A percentile compares a stretch with the other conserved stretches of the same genome.
Evolutionary conservation across 2,113 vertebrate species (phyloP).

Genomic region (Catharus fuscescens): DNA sequence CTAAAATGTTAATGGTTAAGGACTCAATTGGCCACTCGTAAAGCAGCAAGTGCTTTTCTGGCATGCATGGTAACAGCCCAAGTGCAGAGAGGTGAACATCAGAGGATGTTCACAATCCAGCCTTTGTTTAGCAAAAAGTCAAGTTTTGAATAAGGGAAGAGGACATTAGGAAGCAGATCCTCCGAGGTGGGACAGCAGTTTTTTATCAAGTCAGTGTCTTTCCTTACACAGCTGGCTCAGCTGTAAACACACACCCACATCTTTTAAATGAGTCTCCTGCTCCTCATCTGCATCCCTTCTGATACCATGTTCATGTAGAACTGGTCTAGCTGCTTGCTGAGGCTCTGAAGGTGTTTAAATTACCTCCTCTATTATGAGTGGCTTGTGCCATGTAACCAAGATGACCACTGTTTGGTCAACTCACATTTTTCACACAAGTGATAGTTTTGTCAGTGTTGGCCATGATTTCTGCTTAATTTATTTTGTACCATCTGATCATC

Average conservation of each 20-base stretch:
- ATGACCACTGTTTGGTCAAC: neutral
- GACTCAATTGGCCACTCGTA: fast-evolving
- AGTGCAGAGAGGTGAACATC: neutral
- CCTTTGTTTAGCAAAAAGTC: neutral
- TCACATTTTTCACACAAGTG: neutral
- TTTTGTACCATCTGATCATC: neutral
- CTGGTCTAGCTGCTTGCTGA: neutral
- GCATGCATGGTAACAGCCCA: neutral
- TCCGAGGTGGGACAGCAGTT: fast-evolving
- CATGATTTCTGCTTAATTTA: neutral
- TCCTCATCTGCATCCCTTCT: neutral
- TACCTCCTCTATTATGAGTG: neutral
- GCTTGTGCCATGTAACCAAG: neutral
- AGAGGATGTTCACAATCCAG: neutral
- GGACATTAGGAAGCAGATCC: neutral
- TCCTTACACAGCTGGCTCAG: neutral
- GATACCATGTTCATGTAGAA: neutral
- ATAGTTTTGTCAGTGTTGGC: neutral
- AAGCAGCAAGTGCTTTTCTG: neutral
- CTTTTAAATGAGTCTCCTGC: neutral
- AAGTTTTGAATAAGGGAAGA: neutral
- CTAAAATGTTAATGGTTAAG: neutral
- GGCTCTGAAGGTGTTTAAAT: neutral
- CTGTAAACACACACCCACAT: neutral
- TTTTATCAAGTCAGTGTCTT: neutral